Base-by-base conservation (phyloP, 2,797 vertebrate species). In the Rhincodon typus region DNA sequence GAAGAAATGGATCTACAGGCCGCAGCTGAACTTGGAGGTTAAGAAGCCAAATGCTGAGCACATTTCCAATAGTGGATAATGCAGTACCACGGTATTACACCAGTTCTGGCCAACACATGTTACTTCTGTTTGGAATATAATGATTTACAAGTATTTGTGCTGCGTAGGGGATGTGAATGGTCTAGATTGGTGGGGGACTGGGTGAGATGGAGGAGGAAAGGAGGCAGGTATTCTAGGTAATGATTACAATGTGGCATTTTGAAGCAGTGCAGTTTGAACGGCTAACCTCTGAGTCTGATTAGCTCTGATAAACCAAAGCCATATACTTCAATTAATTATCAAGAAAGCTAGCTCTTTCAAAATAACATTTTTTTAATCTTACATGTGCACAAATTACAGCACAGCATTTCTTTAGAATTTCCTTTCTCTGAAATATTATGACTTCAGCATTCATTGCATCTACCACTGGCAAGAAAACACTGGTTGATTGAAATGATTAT, bases 401-500 rank as follows among this genome's bases (percentile, higher is more conserved):
- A 5, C 25, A 57, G 69, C 53, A 0, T 15, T 74, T 53, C 53
- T 53, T 23, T 38, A 38, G 34, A 90, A 57, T 34, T 17, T 53
- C 50, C 25, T n/a, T 90, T 62, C 30, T 57, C 34, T 38, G 19
- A 38, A 93, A 66, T 91, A n/a, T 91, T 91, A 17, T 34, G 86
- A 66, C 30, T 95, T 19, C 27, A 77, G n/a, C n/a, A 10, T 69
- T 53, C 70, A 95, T 95, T 77, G 46, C 57, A 34, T 77, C 69
- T 42, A 19, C 67, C 94, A 95, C 42, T 27, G 13, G 53, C 25
- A n/a, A 95, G 70, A 93, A 95, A 72, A 53, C 27, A 30, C 94
- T 53, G 70, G 94, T 77, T 95, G 70, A 95, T 72, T 95, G 94
- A 77, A 77, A 70, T 95, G 70, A 95, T 95, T 77, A 95, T 77